Base-by-base conservation (phyloP, 2,888 invertebrate species). In the Argyresthia albistria region DNA sequence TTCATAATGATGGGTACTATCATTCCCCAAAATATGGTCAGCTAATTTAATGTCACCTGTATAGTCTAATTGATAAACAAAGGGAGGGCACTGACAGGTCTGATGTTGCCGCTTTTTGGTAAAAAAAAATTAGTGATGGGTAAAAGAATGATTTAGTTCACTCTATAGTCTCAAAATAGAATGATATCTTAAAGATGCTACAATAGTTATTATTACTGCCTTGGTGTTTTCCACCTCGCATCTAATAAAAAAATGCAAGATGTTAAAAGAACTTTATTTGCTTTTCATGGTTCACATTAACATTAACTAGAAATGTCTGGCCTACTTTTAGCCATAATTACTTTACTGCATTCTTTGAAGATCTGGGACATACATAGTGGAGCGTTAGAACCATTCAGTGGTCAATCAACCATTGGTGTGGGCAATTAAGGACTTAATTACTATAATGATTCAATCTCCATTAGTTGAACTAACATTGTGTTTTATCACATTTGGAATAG, bases 301-400 rank as follows among this genome's bases (percentile, higher is more conserved):
- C 39, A 39, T 39, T 39, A 25, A 25, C 25, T 25, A 25, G 25
- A 25, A 25, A 25, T 47, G 11, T 47, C 35, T 37, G 37, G 12
- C 37, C 48, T 25, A 48, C 48, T 48, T 37, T 12, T 14, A 14
- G n/a, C 14, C 48, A 37, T 48, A 48, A 48, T 48, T 48, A 37
- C 48, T 36, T 48, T 12, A 49, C 39, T 12, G 36, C 25, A 47
- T 47, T n/a, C 47, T 25, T 47, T 11, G 47, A 36, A 12, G n/a
- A 36, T 47, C 35, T 36, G 12, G 14, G 37, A 35, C 37, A 50
- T 42, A 12, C 25, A 25, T 39, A 39, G 39, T 39, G n/a, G 39
- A 39, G n/a, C 39, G 8, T 11, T 25, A 16, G 15, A 8, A 35
- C 14, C 16, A 50, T 42, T 16, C 50, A 43, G 15, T 48, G 37